These are phyloP conservation scores for Pyrocoelia pectoralis DNA, from an alignment of 2,888 invertebrate species.

Conservation along the genomic window DNA sequence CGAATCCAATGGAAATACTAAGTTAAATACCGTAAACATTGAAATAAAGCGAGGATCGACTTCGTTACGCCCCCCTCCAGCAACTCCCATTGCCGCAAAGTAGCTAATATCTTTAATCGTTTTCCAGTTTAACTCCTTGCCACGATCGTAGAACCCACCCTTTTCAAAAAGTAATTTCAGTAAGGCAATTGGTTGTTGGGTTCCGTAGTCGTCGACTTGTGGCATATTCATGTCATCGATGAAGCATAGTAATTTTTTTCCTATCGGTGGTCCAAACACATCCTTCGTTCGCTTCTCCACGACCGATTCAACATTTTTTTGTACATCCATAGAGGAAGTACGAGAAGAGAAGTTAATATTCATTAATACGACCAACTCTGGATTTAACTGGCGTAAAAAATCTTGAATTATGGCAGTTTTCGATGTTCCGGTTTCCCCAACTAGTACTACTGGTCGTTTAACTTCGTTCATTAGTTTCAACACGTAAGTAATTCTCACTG, in stretches of 20 bases:
- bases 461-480: constrained; percentile 80
- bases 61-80: constrained; percentile 89
- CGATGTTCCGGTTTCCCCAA: constrained; percentile 92
- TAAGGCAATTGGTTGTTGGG: constrained; percentile 92
- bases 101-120: constrained; percentile 83
- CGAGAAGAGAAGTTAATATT: constrained; percentile 92
- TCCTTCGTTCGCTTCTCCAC: constrained; percentile 92
- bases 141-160: constrained; percentile 88
- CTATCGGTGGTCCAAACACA: constrained; percentile 87
- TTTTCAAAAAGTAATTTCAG: constrained; percentile 90
- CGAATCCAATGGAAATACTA: constrained; percentile 81
- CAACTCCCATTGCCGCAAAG: constrained; percentile 85
- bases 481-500: constrained; percentile 80
- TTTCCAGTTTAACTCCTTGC: constrained; percentile 91
- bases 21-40: constrained; percentile 87
- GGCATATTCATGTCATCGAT: constrained; percentile 98
- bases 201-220: constrained; percentile 85
- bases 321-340: constrained; percentile 90
- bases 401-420: constrained; percentile 90
- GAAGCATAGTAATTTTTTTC: constrained; percentile 88
- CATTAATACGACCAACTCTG: constrained; percentile 76
- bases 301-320: constrained; percentile 84
- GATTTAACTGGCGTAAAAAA: constrained; percentile 76
- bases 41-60: constrained; percentile 92
- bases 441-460: constrained; percentile 78